phyloP scores from a whole-genome alignment of 2,888 invertebrate genomes.

The Periphyllus acericola region DNA sequence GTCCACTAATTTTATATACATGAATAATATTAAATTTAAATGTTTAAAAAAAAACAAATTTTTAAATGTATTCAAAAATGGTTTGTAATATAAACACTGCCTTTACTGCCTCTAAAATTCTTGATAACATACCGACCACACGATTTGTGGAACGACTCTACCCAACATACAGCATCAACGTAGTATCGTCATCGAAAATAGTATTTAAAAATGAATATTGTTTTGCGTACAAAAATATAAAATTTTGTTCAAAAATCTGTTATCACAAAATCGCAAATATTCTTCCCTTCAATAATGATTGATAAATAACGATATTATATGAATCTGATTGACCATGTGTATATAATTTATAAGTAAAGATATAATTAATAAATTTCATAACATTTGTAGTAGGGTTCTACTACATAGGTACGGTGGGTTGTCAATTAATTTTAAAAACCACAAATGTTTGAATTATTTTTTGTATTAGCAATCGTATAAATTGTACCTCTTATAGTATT shows the following conservation, averaged over 20 bases:
- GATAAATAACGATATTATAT: too few relatives aligned
- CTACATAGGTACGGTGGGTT: too few relatives aligned
- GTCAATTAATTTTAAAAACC: conserved; percentile 2
- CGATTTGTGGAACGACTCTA: background rate
- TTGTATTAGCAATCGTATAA: background rate
- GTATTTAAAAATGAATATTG: too few relatives aligned
- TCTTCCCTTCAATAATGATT: too few relatives aligned
- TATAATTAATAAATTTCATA: background rate
- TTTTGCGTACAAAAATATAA: too few relatives aligned
- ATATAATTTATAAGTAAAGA: background rate
- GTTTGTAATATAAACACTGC: too few relatives aligned
- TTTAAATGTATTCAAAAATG: background rate
- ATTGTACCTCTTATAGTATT: background rate
- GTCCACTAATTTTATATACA: background rate
- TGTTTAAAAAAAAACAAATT: background rate
- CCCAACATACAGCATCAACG: background rate
- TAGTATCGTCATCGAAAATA: background rate
- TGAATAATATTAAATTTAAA: conserved; percentile 5
- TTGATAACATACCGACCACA: background rate
- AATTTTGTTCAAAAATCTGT: too few relatives aligned
- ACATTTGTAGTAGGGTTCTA: background rate
- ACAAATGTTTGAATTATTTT: background rate
- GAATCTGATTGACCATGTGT: too few relatives aligned
- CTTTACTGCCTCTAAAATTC: too few relatives aligned
- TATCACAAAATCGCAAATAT: too few relatives aligned